Evolutionary conservation across 2,797 vertebrate species (phyloP).

Genomic region (Silurus aristotelis): DNA sequence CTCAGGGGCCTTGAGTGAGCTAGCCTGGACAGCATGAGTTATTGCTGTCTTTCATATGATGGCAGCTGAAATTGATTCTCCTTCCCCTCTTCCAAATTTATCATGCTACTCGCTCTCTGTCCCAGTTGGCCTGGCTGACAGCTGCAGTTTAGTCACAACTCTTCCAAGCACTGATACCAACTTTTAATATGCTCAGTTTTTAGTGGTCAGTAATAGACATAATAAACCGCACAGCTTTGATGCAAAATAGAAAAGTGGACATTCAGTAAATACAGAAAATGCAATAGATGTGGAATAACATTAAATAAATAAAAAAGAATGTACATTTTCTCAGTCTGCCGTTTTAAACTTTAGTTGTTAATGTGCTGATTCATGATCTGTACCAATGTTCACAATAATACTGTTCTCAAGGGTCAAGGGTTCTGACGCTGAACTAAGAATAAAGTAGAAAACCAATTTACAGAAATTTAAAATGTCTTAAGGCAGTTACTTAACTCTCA

Average conservation of each 20-base stretch:
- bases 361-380: neutral
- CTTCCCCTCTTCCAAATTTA: neutral
- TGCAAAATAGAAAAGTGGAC: neutral
- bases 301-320: too few relatives aligned
- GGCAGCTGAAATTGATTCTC: conserved; percentile 41
- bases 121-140: conserved; percentile 36
- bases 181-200: neutral
- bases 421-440: neutral
- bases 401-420: neutral
- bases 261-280: neutral
- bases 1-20: neutral
- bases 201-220: conserved; percentile 27
- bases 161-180: neutral
- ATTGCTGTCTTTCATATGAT: conserved; percentile 18
- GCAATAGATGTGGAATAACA: neutral
- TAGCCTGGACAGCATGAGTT: conserved; percentile 5
- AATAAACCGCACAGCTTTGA: neutral
- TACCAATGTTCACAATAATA: neutral
- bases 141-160: conserved; percentile 26
- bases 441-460: neutral
- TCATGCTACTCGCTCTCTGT: conserved; percentile 11
- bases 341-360: neutral
- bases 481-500: neutral
- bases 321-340: neutral
- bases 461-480: neutral